These are phyloP conservation scores for Melikaiella ostensackeni DNA, from an alignment of 2,888 invertebrate species.

Conservation along the genomic window DNA sequence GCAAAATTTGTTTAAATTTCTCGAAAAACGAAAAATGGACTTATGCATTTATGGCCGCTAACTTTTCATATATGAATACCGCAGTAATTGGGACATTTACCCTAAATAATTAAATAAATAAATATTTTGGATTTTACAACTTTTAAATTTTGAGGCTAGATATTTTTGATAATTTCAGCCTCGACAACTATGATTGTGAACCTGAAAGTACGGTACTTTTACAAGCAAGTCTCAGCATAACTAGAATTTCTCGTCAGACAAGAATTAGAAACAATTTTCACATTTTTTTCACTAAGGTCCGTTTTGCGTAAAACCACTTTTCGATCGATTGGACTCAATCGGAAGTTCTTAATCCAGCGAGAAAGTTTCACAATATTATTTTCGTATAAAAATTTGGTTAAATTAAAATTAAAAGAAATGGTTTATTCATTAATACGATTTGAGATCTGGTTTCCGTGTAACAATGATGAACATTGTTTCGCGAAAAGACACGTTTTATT, in stretches of 20 bases:
- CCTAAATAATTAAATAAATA: background rate
- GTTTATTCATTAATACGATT: background rate
- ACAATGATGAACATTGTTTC: constrained; percentile 28
- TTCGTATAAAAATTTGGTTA: background rate
- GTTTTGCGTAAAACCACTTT: background rate
- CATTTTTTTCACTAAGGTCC: background rate
- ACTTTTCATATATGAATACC: too few relatives aligned
- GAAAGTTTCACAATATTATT: background rate
- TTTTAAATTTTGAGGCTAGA: background rate
- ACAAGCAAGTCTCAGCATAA: constrained; percentile 1
- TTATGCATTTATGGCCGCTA: too few relatives aligned
- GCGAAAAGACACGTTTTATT: constrained; percentile 21
- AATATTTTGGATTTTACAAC: background rate
- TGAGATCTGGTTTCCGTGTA: constrained; percentile 1
- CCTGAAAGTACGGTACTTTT: constrained; percentile 4
- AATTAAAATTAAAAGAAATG: too few relatives aligned
- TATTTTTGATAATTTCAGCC: background rate
- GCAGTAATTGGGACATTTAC: too few relatives aligned
- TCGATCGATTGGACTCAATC: background rate
- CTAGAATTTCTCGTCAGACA: constrained; percentile 30
- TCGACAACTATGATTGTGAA: constrained; percentile 4
- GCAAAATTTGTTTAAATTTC: too few relatives aligned
- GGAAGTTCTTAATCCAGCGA: background rate
- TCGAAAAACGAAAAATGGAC: too few relatives aligned
- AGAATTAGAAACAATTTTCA: constrained; percentile 8